Percentiles rank a stretch among this genome's conserved stretches.
Evolutionary conservation across 2,797 vertebrate species (phyloP).

Genomic region (Notolabrus celidotus): DNA sequence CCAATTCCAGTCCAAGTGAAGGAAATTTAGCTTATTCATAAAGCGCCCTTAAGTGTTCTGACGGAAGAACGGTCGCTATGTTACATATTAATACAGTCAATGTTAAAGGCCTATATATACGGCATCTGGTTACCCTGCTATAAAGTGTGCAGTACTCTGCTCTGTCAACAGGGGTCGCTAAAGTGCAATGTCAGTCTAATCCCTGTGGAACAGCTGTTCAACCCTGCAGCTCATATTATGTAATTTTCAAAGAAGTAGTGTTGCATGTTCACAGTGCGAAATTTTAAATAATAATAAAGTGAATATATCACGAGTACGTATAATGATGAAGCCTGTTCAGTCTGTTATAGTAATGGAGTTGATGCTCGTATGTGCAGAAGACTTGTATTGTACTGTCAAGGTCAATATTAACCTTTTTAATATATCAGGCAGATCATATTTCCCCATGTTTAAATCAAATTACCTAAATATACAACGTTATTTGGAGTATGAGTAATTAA

Average conservation of each 20-base stretch:
- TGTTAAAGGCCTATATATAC: no score
- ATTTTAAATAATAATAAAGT: background rate
- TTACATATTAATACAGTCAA: no score
- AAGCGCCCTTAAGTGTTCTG: no score
- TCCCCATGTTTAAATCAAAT: background rate
- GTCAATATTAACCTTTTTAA: no score
- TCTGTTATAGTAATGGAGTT: background rate
- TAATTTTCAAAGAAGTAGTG: no score
- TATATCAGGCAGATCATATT: background rate
- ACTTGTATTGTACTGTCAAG: no score
- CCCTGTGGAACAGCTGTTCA: background rate
- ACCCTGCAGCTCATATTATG: background rate
- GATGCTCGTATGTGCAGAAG: background rate
- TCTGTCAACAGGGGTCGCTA: slow-evolving; percentile 51
- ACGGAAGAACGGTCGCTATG: background rate
- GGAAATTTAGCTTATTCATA: background rate
- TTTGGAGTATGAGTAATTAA: no score
- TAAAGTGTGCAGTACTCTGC: slow-evolving; percentile 11
- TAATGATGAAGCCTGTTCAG: background rate
- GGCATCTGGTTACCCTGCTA: fast-evolving
- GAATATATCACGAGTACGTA: background rate
- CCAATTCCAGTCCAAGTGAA: background rate
- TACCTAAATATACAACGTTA: background rate
- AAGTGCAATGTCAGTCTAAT: background rate
- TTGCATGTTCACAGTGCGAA: background rate